Conservation (phyloP, 1,140 invertebrate genomes). For the Brachionus rotundiformis region DNA sequence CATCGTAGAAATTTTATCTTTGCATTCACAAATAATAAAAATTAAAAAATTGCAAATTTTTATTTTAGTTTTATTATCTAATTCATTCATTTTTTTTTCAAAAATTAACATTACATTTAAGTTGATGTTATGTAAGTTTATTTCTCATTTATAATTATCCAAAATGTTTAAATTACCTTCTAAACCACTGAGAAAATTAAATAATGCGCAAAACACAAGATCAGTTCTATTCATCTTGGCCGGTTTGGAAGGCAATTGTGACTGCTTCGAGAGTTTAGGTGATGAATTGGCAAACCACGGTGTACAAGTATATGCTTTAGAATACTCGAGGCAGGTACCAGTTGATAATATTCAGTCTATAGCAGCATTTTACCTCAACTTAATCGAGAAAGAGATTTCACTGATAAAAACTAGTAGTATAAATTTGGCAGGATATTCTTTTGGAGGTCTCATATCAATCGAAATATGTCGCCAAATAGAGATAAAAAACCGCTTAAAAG, state of each 20-base stretch:
- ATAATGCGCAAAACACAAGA: background rate
- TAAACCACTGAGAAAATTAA: background rate
- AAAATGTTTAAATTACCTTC: slow-evolving; percentile 33
- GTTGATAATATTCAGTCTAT: background rate
- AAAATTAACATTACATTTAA: slow-evolving; percentile 37
- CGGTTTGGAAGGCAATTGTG: slow-evolving; percentile 39
- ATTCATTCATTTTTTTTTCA: background rate
- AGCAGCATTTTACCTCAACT: background rate
- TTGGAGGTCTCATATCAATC: slow-evolving; percentile 12
- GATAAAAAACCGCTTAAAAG: background rate
- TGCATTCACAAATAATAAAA: slow-evolving; percentile 19
- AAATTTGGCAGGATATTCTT: slow-evolving; percentile 35
- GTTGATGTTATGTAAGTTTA: background rate
- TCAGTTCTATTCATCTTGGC: slow-evolving; percentile 1
- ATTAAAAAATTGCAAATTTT: slow-evolving; percentile 27
- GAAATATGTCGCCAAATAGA: slow-evolving; percentile 43
- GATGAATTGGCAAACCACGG: background rate
- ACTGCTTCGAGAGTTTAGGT: background rate
- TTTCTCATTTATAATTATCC: background rate
- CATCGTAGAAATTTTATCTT: slow-evolving; percentile 13
- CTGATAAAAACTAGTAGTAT: background rate
- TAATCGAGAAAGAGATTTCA: background rate
- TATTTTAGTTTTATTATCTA: background rate
- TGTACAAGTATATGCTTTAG: slow-evolving; percentile 26
- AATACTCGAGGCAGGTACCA: slow-evolving; percentile 23